phyloP scores from a whole-genome alignment of 2,797 vertebrate species.

The Oryzias sinensis region DNA sequence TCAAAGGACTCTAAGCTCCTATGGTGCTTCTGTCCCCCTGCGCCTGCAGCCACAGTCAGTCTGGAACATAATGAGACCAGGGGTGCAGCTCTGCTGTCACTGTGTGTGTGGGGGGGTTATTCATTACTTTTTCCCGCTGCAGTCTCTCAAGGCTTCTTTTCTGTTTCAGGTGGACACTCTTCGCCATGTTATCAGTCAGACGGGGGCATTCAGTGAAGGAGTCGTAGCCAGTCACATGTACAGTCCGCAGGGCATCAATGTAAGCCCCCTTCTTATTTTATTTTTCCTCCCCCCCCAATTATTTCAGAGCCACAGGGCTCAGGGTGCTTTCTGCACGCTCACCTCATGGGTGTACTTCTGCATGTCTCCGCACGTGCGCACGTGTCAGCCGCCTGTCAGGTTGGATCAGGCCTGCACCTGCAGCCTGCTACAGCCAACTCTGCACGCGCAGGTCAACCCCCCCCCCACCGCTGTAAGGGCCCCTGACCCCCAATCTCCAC shows the following conservation, averaged over 20 bases:
- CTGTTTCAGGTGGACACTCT: constrained; percentile 97
- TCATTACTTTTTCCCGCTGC: constrained; percentile 35
- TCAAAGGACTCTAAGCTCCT: too few relatives aligned
- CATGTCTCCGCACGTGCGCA: constrained; percentile 79
- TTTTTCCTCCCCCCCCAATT: constrained; percentile 83
- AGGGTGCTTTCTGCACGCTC: constrained; percentile 85
- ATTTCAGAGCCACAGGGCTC: constrained; percentile 91
- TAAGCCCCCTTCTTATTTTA: constrained; percentile 74
- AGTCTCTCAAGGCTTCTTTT: constrained; percentile 78
- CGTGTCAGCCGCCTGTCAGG: constrained; percentile 84
- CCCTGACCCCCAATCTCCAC: constrained; percentile 11
- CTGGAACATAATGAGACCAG: too few relatives aligned
- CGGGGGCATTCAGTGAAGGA: constrained; percentile 99
- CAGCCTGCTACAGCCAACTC: constrained; percentile 77
- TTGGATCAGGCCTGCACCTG: constrained; percentile 88
- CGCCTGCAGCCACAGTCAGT: too few relatives aligned
- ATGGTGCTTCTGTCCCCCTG: too few relatives aligned
- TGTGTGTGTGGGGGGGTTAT: constrained; percentile 1
- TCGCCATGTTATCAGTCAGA: constrained; percentile 99
- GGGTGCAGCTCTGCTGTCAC: constrained; percentile 15
- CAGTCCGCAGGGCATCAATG: constrained; percentile 99
- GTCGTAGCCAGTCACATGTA: constrained; percentile 99
- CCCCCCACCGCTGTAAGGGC: constrained; percentile 46
- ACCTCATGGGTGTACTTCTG: constrained; percentile 84
- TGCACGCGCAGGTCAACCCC: constrained; percentile 86